A percentile compares a stretch with the other conserved stretches of the same genome.
phyloP scores from a whole-genome alignment of 2,113 vertebrate genomes.

The Columba livia region DNA sequence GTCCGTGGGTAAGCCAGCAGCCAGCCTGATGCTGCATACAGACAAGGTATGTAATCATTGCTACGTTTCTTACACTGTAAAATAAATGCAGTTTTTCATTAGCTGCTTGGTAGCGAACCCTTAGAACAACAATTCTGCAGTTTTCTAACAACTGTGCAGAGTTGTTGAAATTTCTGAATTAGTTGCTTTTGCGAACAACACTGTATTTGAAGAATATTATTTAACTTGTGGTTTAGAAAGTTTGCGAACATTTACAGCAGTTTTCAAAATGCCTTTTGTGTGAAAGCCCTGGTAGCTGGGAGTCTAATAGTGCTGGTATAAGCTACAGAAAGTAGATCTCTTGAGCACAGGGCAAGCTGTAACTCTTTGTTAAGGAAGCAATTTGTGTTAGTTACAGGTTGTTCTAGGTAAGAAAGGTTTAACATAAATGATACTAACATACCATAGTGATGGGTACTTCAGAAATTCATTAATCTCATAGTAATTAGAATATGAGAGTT shows the following conservation, averaged over 20 bases:
- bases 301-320: background rate
- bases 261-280: background rate
- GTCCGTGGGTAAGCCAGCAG: constrained; percentile 84
- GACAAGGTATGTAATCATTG: constrained; percentile 84
- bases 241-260: background rate
- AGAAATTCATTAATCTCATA: background rate
- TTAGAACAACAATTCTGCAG: background rate
- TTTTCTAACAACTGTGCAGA: background rate
- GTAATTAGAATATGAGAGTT: constrained; percentile 6
- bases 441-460: background rate
- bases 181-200: background rate
- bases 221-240: background rate
- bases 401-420: background rate
- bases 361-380: background rate
- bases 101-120: background rate
- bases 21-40: constrained; percentile 82
- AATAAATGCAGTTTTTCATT: background rate
- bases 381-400: background rate
- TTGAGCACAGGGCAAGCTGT: background rate
- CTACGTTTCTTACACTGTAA: background rate
- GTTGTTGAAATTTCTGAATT: background rate
- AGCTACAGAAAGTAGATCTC: background rate
- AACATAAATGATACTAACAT: constrained; percentile 13
- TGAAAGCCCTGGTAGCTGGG: background rate
- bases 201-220: background rate